These are phyloP conservation scores for Antheraea yamamai DNA, from an alignment of 2,888 invertebrate genomes.

Conservation along the genomic window DNA sequence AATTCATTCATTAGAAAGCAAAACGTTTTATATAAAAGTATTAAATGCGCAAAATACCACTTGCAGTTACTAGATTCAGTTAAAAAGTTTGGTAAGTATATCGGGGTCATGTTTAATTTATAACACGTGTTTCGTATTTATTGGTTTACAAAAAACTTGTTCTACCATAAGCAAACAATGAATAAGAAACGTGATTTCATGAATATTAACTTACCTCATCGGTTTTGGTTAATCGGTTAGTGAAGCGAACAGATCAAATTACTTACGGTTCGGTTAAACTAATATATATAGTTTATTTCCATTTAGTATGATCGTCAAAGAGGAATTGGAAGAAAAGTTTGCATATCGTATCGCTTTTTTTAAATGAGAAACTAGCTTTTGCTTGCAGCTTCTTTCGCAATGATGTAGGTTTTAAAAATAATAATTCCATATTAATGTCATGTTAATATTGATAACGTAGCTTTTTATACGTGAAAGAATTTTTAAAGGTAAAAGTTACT, in stretches of 20 bases:
- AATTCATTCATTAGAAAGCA: too few species aligned
- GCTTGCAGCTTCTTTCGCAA: too few species aligned
- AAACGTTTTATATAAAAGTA: too few species aligned
- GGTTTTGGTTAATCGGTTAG: conserved; percentile 2
- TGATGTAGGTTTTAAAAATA: too few species aligned
- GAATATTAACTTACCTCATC: conserved; percentile 1
- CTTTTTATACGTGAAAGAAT: too few species aligned
- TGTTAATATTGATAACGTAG: too few species aligned
- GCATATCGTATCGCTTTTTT: not conserved
- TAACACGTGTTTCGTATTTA: not conserved
- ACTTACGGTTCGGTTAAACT: conserved; percentile 1
- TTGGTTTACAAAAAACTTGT: not conserved
- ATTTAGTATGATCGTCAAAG: not conserved
- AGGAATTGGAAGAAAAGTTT: not conserved
- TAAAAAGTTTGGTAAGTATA: not conserved
- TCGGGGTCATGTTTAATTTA: not conserved
- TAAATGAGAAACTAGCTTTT: not conserved
- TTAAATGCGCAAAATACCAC: too few species aligned
- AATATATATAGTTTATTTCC: not conserved
- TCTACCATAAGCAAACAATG: not conserved
- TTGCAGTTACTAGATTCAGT: too few species aligned
- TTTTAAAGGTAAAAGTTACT: too few species aligned
- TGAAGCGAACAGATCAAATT: conserved; percentile 9
- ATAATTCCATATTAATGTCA: too few species aligned
- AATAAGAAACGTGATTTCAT: conserved; percentile 6